phyloP scores from a whole-genome alignment of 2,797 vertebrate species.

The Phoebastria nigripes region DNA sequence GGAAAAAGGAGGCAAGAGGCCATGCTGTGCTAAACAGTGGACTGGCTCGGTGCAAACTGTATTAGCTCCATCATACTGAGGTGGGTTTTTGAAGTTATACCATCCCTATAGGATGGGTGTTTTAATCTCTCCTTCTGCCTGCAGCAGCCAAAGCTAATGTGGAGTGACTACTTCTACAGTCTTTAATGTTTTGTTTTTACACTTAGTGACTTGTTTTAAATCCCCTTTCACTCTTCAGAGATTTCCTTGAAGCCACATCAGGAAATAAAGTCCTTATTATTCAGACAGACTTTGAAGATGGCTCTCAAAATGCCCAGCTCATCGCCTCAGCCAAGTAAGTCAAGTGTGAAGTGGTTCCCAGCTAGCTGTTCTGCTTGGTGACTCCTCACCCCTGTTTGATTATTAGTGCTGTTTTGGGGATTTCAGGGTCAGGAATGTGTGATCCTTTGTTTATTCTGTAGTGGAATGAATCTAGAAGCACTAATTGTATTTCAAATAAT shows the following conservation, averaged over 20 bases:
- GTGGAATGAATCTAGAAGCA: not conserved
- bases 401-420: not conserved
- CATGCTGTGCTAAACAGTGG: not conserved
- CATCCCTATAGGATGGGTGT: not conserved
- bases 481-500: not conserved
- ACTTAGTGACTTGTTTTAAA: not conserved
- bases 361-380: not conserved
- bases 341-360: not conserved
- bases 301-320: slow-evolving; percentile 83
- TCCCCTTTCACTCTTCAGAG: slow-evolving; percentile 67
- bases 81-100: not conserved
- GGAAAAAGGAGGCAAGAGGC: not conserved
- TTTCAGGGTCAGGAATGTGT: not conserved
- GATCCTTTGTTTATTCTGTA: not conserved
- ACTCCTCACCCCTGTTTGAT: not conserved
- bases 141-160: not conserved
- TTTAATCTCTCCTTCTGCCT: not conserved
- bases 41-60: not conserved
- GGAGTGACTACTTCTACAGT: not conserved
- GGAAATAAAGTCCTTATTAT: slow-evolving; percentile 86
- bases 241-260: slow-evolving; percentile 71
- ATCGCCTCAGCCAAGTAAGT: slow-evolving; percentile 91
- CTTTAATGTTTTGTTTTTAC: not conserved
- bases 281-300: slow-evolving; percentile 90
- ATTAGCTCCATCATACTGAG: fast-evolving